These are phyloP conservation scores for Pangasius djambal DNA, from an alignment of 2,797 vertebrate genomes.

Conservation along the genomic window DNA sequence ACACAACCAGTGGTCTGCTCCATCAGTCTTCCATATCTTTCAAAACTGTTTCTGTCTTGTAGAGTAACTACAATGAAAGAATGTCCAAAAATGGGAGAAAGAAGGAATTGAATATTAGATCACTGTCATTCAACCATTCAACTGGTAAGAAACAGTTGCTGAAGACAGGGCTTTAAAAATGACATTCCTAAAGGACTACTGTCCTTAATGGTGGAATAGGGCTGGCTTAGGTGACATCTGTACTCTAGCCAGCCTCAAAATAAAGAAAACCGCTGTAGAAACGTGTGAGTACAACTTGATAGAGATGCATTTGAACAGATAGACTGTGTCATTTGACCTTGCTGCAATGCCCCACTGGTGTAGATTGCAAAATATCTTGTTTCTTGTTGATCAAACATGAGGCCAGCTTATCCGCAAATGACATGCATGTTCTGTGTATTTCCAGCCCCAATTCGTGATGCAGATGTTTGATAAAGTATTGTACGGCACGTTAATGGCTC, in stretches of 20 bases:
- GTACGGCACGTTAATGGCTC: neutral
- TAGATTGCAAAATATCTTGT: neutral
- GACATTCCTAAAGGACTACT: neutral
- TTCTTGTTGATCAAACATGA: neutral
- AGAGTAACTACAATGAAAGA: constrained; percentile 11
- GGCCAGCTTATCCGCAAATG: too few relatives aligned
- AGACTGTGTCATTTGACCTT: neutral
- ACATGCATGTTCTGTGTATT: neutral
- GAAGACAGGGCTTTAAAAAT: constrained; percentile 24
- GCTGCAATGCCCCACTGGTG: neutral
- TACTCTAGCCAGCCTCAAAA: constrained; percentile 25
- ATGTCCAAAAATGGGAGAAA: constrained; percentile 10
- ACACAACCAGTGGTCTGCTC: constrained; percentile 32
- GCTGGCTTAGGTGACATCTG: constrained; percentile 21
- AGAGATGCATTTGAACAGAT: constrained; percentile 27
- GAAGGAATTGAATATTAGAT: constrained; percentile 14
- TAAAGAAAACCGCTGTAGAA: constrained; percentile 32
- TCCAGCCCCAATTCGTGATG: neutral
- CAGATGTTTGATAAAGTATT: neutral
- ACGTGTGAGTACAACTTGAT: constrained; percentile 1
- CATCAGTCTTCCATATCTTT: constrained; percentile 36
- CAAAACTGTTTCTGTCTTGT: constrained; percentile 24
- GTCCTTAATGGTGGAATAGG: constrained; percentile 1
- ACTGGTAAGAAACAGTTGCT: constrained; percentile 3
- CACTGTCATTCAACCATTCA: constrained; percentile 26